Evolutionary conservation across 2,797 vertebrate species (phyloP).

Genomic region (Betta splendens): DNA sequence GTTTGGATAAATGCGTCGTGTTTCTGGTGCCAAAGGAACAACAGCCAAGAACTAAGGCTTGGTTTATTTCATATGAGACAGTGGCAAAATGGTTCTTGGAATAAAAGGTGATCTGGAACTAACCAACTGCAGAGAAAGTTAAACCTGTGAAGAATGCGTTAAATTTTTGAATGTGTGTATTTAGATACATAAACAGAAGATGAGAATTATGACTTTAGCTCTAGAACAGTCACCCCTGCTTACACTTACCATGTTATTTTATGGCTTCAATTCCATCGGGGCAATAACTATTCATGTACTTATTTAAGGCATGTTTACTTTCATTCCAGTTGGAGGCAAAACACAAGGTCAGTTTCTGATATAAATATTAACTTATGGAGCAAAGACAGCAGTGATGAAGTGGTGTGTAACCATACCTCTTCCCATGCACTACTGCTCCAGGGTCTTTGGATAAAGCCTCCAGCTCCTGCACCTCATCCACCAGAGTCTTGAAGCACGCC

Average conservation of each 20-base stretch:
- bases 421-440: constrained; percentile 93
- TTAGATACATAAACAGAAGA: too few species aligned
- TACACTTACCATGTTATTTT: too few species aligned
- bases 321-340: too few species aligned
- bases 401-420: constrained; percentile 83
- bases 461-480: constrained; percentile 97
- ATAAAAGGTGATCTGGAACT: neutral
- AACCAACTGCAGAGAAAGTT: neutral
- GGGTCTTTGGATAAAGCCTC: constrained; percentile 97
- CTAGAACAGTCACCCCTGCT: too few species aligned
- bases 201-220: too few species aligned
- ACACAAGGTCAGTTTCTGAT: too few species aligned
- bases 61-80: constrained; percentile 1
- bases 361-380: neutral
- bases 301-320: too few species aligned
- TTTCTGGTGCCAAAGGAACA: constrained; percentile 17
- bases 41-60: neutral
- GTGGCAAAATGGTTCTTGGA: neutral
- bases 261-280: too few species aligned
- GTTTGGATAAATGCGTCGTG: constrained; percentile 16
- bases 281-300: too few species aligned
- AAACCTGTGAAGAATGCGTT: too few species aligned
- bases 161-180: too few species aligned
- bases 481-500: constrained; percentile 92
- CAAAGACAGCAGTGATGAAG: neutral